These are phyloP conservation scores for Pardalotus punctatus DNA, from an alignment of 2,113 vertebrate species.

Conservation along the genomic window DNA sequence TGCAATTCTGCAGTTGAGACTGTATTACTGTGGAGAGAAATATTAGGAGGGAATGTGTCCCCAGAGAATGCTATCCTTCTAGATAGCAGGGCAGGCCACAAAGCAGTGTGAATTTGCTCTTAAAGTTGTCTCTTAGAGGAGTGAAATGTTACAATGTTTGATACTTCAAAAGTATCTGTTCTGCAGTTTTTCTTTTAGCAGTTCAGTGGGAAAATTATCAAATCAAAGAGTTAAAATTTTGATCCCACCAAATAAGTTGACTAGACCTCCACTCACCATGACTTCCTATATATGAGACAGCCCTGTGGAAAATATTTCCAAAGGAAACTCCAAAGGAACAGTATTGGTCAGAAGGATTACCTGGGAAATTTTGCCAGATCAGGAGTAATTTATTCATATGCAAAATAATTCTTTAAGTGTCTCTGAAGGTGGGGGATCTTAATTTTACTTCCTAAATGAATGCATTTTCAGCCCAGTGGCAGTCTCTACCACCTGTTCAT, in stretches of 20 bases:
- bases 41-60: neutral
- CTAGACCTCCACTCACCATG: rapidly evolving
- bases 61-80: neutral
- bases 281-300: neutral
- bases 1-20: neutral
- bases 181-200: neutral
- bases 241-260: neutral
- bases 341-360: rapidly evolving
- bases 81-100: neutral
- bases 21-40: neutral
- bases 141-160: neutral
- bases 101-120: neutral
- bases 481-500: neutral
- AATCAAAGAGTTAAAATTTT: neutral
- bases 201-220: neutral
- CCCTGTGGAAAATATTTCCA: neutral
- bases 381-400: neutral
- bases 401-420: neutral
- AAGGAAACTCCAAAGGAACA: neutral
- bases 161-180: neutral
- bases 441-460: neutral
- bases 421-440: neutral
- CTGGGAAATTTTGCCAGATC: neutral
- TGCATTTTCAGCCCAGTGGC: neutral
- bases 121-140: neutral